Base-by-base conservation (phyloP, 2,797 vertebrate species). In the Lates japonicus region DNA sequence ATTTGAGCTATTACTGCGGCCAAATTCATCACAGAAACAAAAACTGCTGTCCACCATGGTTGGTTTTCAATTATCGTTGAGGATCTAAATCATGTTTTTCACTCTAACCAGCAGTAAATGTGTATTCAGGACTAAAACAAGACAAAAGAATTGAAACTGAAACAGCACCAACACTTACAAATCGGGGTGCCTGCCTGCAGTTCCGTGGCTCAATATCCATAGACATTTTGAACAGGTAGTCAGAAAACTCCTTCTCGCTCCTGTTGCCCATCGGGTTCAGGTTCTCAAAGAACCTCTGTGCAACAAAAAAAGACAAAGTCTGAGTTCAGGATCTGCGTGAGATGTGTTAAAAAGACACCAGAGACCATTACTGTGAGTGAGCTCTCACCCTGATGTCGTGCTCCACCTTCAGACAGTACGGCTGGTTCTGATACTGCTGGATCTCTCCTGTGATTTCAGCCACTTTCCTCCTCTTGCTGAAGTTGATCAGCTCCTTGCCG, bases 381-480 rank as follows among this genome's bases (percentile, higher is more conserved):
- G 58, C 0, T n/a, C 89, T 81, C 92, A 99, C 98, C 96, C 96
- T 95, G 82, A 99, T 97, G 78, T 99, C 98, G 33, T 96, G 94
- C 90, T 99, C 98, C 44, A 97, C 93, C 86, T 96, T 94, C 87
- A 99, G 95, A 85, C 98, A 99, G 92, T 99, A 99, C 2, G 98
- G 98, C 91, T 99, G 98, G 95, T 99, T 99, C 93, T 99, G 98
- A 85, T 99, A 99, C 95, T 99, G 98, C 90, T 99, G 98, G 90
- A 99, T 99, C 93, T 99, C 98, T 58, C 98, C 98, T 2, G 98
- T 99, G 86, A 99, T 99, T 92, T 99, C 98, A 0, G 98, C 98
- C 85, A 99, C 98, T 97, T 99, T 99, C 85, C 98, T 96, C 73
- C 98, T 94, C 88, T 99, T 99, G 91, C 98, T 99, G 94, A 99